phyloP scores from a whole-genome alignment of 1,140 invertebrate genomes.

The Vanessa atalanta region DNA sequence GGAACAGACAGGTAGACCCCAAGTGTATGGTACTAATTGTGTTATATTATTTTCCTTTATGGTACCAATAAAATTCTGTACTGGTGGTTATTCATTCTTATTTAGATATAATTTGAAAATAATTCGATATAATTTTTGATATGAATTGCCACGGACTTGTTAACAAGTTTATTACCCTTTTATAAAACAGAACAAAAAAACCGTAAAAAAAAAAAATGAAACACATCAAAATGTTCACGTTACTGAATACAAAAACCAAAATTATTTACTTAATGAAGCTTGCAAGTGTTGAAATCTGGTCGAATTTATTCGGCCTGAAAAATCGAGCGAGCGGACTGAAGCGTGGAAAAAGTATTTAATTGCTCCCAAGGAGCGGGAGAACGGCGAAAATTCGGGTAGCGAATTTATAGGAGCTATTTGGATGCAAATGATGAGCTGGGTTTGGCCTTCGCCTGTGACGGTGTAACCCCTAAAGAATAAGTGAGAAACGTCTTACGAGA shows the following conservation, averaged over 20 bases:
- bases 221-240: background rate
- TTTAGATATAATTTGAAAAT: no score
- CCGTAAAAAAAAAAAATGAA: background rate
- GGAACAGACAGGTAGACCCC: no score
- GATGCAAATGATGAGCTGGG: constrained; percentile 76
- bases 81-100: no score
- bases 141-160: no score
- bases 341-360: constrained; percentile 75
- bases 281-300: constrained; percentile 61
- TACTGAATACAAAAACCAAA: constrained; percentile 35
- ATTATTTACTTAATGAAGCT: constrained; percentile 67
- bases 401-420: constrained; percentile 79
- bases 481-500: constrained; percentile 72
- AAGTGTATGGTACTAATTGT: no score
- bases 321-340: constrained; percentile 51
- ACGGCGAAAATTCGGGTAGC: constrained; percentile 76
- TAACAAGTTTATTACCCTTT: background rate
- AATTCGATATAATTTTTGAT: no score
- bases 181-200: background rate
- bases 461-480: constrained; percentile 73
- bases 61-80: no score
- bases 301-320: constrained; percentile 65
- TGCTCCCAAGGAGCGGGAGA: constrained; percentile 70
- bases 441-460: constrained; percentile 57
- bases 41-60: no score